These are phyloP conservation scores for Numenius phaeopus DNA, from an alignment of 2,797 vertebrate genomes.

Conservation along the genomic window DNA sequence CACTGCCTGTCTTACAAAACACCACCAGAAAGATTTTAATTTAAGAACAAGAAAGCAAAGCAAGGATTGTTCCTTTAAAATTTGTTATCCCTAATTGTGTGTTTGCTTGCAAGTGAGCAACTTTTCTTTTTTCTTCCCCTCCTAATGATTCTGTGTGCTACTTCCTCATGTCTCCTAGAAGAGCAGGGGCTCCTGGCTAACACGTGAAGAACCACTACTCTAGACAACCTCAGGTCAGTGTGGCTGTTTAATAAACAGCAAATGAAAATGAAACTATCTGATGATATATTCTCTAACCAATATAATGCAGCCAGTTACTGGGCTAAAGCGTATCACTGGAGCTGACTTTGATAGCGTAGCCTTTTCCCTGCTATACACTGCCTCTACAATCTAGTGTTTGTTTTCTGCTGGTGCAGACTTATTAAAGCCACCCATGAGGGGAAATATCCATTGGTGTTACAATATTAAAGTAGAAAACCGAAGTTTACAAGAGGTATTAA, in stretches of 20 bases:
- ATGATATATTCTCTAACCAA: background rate
- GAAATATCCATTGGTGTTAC: background rate
- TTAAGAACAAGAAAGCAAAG: background rate
- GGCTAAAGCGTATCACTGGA: background rate
- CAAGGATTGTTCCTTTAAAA: background rate
- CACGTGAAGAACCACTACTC: background rate
- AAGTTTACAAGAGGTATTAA: background rate
- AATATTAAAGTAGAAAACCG: background rate
- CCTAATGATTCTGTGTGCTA: background rate
- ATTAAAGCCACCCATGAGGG: background rate
- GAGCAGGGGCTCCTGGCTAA: background rate
- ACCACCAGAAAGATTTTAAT: background rate
- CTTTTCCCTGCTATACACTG: background rate
- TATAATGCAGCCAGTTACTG: too few species aligned
- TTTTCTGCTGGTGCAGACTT: background rate
- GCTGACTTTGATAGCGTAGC: background rate
- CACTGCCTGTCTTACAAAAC: background rate
- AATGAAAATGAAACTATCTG: background rate
- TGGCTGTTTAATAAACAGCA: background rate
- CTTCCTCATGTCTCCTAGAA: background rate
- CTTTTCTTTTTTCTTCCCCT: background rate
- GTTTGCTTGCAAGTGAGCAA: background rate
- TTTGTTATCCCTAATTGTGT: background rate
- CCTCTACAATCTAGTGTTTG: background rate
- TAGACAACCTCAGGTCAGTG: background rate